These are phyloP conservation scores for Trididemnum nubilum DNA, from an alignment of 23 tunicate genomes.

Conservation along the genomic window DNA sequence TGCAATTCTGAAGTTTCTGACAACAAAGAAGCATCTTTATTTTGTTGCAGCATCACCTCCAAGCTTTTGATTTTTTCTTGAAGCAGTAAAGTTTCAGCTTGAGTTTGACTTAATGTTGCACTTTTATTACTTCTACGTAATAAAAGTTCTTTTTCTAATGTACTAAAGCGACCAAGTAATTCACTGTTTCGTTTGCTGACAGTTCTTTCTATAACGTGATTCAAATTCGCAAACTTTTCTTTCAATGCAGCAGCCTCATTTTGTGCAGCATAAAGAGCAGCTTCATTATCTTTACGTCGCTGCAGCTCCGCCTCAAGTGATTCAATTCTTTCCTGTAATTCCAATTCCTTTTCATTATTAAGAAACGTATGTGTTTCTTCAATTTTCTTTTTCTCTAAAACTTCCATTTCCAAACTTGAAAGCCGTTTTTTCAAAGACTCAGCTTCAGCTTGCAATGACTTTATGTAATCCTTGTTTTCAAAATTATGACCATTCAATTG, in stretches of 20 bases:
- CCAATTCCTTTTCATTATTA: background rate
- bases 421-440: background rate
- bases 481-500: slow-evolving; percentile 9
- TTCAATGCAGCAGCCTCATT: slow-evolving; percentile 45
- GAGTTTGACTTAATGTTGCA: background rate
- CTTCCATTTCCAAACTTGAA: background rate
- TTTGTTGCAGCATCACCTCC: background rate
- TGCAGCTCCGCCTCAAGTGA: slow-evolving; percentile 25
- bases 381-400: slow-evolving; percentile 4
- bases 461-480: slow-evolving; percentile 1
- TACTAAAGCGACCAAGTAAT: background rate
- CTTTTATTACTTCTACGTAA: background rate
- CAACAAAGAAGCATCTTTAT: background rate
- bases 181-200: background rate
- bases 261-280: slow-evolving; percentile 13
- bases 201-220: slow-evolving; percentile 24
- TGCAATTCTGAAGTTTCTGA: background rate
- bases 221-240: slow-evolving; percentile 38
- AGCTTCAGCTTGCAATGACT: slow-evolving; percentile 19
- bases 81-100: background rate
- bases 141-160: slow-evolving; percentile 8
- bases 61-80: background rate
- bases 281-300: slow-evolving; percentile 38
- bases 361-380: background rate
- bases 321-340: slow-evolving; percentile 20